A percentile compares a stretch with the other conserved stretches of the same genome.
Conservation (phyloP, 37 sponge, comb jelly and placozoan genomes). For the Axinella damicornis region DNA sequence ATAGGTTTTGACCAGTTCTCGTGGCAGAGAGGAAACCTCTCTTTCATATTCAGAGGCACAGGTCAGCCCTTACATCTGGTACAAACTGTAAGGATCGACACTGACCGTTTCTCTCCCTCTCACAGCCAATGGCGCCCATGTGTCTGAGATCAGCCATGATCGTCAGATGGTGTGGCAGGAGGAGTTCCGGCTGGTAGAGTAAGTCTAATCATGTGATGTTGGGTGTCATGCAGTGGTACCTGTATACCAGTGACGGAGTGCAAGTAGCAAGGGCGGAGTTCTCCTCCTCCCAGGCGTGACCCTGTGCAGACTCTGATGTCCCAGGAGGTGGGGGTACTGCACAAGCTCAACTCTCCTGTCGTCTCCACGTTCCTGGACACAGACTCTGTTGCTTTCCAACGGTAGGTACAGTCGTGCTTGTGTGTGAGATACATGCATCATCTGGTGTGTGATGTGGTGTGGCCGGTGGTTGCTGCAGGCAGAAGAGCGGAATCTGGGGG, state of each 20-base stretch:
- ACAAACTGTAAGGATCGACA: no score
- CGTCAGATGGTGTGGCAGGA: conserved; percentile 60
- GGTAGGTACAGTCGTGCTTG: conserved; percentile 44
- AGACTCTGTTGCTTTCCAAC: conserved; percentile 69
- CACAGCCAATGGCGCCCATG: conserved; percentile 56
- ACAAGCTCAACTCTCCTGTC: conserved; percentile 72
- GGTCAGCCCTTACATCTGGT: conserved; percentile 7
- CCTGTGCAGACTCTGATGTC: conserved; percentile 42
- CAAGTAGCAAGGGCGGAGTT: no score
- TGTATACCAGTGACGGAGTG: no score
- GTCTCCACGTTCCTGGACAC: conserved; percentile 80
- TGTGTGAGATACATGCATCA: no score
- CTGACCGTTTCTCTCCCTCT: not conserved
- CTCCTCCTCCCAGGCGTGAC: conserved; percentile 14
- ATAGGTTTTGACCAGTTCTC: conserved; percentile 84
- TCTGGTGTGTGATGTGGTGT: not conserved
- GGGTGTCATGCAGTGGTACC: no score
- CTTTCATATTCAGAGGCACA: conserved; percentile 84
- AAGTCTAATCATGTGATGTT: no score
- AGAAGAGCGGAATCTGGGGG: conserved; percentile 89
- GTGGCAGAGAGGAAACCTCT: conserved; percentile 92
- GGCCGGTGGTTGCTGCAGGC: conserved; percentile 42
- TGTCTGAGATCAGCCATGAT: conserved; percentile 83
- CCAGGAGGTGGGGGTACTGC: conserved; percentile 68
- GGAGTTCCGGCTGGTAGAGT: conserved; percentile 47